Evolutionary conservation across 2,888 invertebrate genomes (phyloP), one percentile per base, ranked within the genome.

Genomic region (Diloba caeruleocephala): DNA sequence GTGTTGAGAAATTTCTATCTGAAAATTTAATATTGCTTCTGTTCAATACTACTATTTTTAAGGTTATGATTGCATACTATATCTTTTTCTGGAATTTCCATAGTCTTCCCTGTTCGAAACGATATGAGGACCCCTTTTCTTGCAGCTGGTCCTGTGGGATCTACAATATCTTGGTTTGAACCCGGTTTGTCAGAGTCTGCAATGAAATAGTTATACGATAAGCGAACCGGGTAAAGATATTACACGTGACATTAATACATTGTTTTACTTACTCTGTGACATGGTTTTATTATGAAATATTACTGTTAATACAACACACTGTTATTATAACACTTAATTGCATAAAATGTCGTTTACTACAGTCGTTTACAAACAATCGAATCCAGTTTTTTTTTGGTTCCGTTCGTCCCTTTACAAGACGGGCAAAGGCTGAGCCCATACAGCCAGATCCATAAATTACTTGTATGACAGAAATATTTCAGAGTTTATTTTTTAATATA

Each of bases 21-120:
- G n/a, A 23, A 15, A 33, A 9, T 10, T 2, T 26, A 23, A 45
- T 8, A 29, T 2, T 28, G 12, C n/a, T 13, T 3, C 14, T 15
- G 1, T 10, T 8, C 17, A 2, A n/a, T 25, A 12, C 25, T 15
- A 10, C 5, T n/a, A 15, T 2, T 37, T 51, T 66, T 42, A 53
- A 83, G 83, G 85, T 85, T 87, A 84, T 80, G 73, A 80, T 81
- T 74, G 94, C 95, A 93, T 94, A 98, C 98, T 77, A 97, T 94
- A 89, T 98, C 97, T 78, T 95, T 95, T 81, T 98, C 98, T 0
- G 97, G 97, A 83, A 98, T 98, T 79, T 96, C 96, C 95, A 97
- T 97, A 0, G 96, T 95, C 84, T 97, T 96, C 6, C 97, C 97
- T 25, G 96, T 97, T 71, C 96, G 94, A 69, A 98, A 96, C 0